Percentiles rank a stretch among this genome's conserved stretches.
phyloP scores from a whole-genome alignment of 2,888 invertebrate genomes.

The Diabrotica balteata region DNA sequence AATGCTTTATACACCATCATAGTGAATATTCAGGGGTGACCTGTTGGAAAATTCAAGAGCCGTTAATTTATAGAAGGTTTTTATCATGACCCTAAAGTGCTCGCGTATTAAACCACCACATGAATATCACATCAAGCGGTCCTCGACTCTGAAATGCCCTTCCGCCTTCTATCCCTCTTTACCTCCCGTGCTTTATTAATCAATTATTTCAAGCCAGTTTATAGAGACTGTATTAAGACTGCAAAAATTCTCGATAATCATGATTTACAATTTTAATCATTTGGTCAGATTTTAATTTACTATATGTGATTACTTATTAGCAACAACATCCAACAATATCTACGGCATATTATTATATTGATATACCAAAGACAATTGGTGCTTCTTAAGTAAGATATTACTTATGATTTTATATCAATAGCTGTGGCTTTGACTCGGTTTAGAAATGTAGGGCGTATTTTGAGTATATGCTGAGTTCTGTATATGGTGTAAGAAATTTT shows the following conservation, averaged over 20 bases:
- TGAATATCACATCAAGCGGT: slow-evolving; percentile 37
- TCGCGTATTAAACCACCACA: slow-evolving; percentile 35
- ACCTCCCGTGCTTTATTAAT: slow-evolving; percentile 19
- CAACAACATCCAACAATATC: too few relatives aligned
- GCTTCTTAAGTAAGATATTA: too few relatives aligned
- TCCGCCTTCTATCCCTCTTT: slow-evolving; percentile 13
- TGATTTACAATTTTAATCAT: too few relatives aligned
- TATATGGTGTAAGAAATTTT: too few relatives aligned
- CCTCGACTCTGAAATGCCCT: slow-evolving; percentile 26
- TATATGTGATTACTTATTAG: too few relatives aligned
- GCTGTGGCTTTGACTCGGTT: too few relatives aligned
- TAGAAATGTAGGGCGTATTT: too few relatives aligned
- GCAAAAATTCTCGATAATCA: background rate
- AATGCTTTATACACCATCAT: slow-evolving; percentile 22
- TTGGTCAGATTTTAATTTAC: too few relatives aligned
- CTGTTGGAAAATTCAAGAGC: slow-evolving; percentile 36
- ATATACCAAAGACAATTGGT: too few relatives aligned
- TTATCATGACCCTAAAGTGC: slow-evolving; percentile 37
- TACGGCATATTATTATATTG: too few relatives aligned
- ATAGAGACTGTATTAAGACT: slow-evolving; percentile 4
- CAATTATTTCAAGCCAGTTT: slow-evolving; percentile 22
- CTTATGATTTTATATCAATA: too few relatives aligned
- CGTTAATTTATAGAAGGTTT: slow-evolving; percentile 38
- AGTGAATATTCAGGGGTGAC: slow-evolving; percentile 28
- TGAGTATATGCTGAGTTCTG: too few relatives aligned